These are phyloP conservation scores for Chrysotoxum bicinctum DNA, from an alignment of 2,888 invertebrate species.

Conservation along the genomic window DNA sequence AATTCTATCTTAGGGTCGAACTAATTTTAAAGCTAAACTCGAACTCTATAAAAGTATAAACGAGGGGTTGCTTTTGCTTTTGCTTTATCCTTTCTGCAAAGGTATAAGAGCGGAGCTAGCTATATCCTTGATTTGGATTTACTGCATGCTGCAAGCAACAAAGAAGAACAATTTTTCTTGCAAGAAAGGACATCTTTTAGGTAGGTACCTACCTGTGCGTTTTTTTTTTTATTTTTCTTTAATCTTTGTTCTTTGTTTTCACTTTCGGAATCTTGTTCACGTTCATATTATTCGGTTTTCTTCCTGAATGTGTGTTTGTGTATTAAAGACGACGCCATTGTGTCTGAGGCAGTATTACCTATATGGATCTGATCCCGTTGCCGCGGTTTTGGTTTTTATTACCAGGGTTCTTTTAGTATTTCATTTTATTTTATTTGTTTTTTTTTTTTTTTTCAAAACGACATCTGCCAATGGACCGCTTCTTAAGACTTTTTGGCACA, in stretches of 20 bases:
- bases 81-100: not conserved
- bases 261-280: slow-evolving; percentile 23
- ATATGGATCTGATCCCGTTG: slow-evolving; percentile 19
- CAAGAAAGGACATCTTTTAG: slow-evolving; percentile 34
- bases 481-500: slow-evolving; percentile 11
- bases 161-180: slow-evolving; percentile 23
- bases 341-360: slow-evolving; percentile 20
- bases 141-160: slow-evolving; percentile 16
- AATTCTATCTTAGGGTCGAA: slow-evolving; percentile 34
- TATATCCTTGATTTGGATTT: slow-evolving; percentile 29
- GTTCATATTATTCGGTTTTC: not conserved
- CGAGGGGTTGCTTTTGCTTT: slow-evolving; percentile 5
- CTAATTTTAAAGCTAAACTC: slow-evolving; percentile 37
- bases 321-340: slow-evolving; percentile 8
- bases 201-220: slow-evolving; percentile 33
- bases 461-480: slow-evolving; percentile 37
- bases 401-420: not conserved
- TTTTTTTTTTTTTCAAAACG: not conserved
- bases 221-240: not conserved
- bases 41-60: slow-evolving; percentile 6
- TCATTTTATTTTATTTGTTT: not conserved
- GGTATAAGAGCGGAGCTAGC: not conserved
- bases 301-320: not conserved
- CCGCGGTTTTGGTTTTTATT: slow-evolving; percentile 37
- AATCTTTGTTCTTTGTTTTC: slow-evolving; percentile 14